Evolutionary conservation across 2,888 invertebrate genomes (phyloP).

Genomic region (Melitaea athalia): DNA sequence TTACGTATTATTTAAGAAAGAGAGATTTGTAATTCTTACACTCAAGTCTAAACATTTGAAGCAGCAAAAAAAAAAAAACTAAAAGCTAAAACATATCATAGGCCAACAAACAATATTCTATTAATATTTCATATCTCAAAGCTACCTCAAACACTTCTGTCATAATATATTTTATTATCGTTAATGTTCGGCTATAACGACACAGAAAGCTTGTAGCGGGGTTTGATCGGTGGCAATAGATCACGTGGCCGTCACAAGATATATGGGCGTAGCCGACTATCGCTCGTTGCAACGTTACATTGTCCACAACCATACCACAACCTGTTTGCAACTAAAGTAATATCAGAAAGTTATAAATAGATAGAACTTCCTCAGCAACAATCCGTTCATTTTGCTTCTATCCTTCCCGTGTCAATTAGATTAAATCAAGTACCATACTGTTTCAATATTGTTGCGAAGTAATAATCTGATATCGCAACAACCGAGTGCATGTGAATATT

Average conservation of each 20-base stretch:
- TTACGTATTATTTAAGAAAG: too few species aligned
- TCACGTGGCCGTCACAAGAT: slow-evolving; percentile 62
- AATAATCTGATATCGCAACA: slow-evolving; percentile 25
- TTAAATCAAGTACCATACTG: slow-evolving; percentile 17
- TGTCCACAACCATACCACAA: slow-evolving; percentile 32
- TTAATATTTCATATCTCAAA: slow-evolving; percentile 13
- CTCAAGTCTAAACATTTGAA: too few species aligned
- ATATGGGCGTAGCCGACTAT: slow-evolving; percentile 63
- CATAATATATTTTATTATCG: slow-evolving; percentile 40
- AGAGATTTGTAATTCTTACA: too few species aligned
- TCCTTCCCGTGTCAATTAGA: background rate
- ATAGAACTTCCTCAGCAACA: background rate
- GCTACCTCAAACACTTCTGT: slow-evolving; percentile 28
- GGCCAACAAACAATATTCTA: background rate
- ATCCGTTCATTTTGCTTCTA: background rate
- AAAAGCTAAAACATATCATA: background rate
- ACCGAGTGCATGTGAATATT: slow-evolving; percentile 39
- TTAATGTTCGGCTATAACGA: slow-evolving; percentile 45
- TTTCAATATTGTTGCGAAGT: slow-evolving; percentile 14
- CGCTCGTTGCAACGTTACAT: slow-evolving; percentile 52
- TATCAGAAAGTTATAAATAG: slow-evolving; percentile 1
- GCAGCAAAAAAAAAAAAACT: background rate
- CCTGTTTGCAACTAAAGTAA: slow-evolving; percentile 14
- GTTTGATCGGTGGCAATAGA: slow-evolving; percentile 62
- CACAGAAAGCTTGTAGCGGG: slow-evolving; percentile 56